Conservation (phyloP, 2,888 invertebrate genomes). For the Elegia similella region DNA sequence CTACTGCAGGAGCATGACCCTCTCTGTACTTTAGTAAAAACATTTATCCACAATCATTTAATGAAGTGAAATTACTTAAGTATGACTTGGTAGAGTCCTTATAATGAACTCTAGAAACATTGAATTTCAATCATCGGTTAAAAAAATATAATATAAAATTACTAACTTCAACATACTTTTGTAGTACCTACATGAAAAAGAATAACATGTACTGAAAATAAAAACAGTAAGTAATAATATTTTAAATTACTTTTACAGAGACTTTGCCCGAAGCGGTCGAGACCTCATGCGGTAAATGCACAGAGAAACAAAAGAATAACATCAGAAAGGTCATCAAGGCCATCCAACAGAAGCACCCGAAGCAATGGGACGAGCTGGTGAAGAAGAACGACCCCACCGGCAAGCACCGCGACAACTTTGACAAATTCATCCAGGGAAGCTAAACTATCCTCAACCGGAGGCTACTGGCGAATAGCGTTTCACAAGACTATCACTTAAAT, state of each 20-base stretch:
- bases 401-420: slow-evolving; percentile 83
- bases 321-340: slow-evolving; percentile 84
- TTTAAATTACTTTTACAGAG: slow-evolving; percentile 65
- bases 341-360: slow-evolving; percentile 84
- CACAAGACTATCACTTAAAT: too few relatives aligned
- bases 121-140: too few relatives aligned
- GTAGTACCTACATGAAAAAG: too few relatives aligned
- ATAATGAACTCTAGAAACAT: too few relatives aligned
- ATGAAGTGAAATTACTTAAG: too few relatives aligned
- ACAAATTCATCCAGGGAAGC: slow-evolving; percentile 69
- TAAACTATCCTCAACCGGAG: slow-evolving; percentile 32
- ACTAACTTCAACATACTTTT: too few relatives aligned
- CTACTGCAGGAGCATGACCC: too few relatives aligned
- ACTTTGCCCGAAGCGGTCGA: slow-evolving; percentile 86
- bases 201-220: neutral
- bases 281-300: slow-evolving; percentile 86
- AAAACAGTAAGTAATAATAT: neutral
- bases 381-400: slow-evolving; percentile 87
- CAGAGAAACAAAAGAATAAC: slow-evolving; percentile 84
- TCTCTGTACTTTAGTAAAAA: too few relatives aligned
- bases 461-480: too few relatives aligned
- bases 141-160: too few relatives aligned
- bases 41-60: too few relatives aligned
- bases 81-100: too few relatives aligned
- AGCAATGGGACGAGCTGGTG: slow-evolving; percentile 85